Evolutionary conservation across 2,888 invertebrate genomes (phyloP), one percentile per base, ranked within the genome.

Genomic region (Harpalus rufipes): DNA sequence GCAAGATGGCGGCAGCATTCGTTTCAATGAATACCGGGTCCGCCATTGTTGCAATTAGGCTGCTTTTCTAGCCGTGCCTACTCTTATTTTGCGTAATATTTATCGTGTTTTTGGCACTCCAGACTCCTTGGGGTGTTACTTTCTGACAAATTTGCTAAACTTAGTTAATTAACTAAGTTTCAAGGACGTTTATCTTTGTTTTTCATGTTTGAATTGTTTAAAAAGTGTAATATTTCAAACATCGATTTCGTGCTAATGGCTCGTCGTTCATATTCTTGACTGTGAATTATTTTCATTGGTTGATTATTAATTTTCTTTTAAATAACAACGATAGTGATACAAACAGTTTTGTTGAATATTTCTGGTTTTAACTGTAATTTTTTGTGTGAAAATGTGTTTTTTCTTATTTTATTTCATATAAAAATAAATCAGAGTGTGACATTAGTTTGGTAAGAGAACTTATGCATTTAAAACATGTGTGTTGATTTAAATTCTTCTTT

Each of bases 31-130:
- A 90, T 90, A 90, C 90, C 90, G 90, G 90, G 90, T 90, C 90
- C 91, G 91, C 91, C 91, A 91, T 91, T 91, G 90, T 90, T 90
- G 88, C 89, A 88, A 90, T 90, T 90, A 89, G 90, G 90, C 90
- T 89, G 88, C 86, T 89, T 88, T 89, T 89, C 89, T 89, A 89
- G 90, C 90, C 89, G 89, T 90, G 89, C 89, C 89, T 89, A 87
- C 86, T 89, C 89, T 51, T 87, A 88, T 88, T 89, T 88, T 88
- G 86, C 85, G 85, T 85, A 88, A 88, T 88, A 88, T 87, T 88
- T 88, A 87, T 87, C 87, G 89, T 88, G 89, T 87, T 86, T 87
- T 86, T 81, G 63, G 59, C 80, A 79, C 68, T 63, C 14, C 58
- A 58, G 44, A 59, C 63, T 14, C 63, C 44, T 80, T 32, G 68